Percentiles rank a stretch among this genome's conserved stretches.
Conservation (phyloP, 2,888 invertebrate genomes). For the Malacosoma neustria region DNA sequence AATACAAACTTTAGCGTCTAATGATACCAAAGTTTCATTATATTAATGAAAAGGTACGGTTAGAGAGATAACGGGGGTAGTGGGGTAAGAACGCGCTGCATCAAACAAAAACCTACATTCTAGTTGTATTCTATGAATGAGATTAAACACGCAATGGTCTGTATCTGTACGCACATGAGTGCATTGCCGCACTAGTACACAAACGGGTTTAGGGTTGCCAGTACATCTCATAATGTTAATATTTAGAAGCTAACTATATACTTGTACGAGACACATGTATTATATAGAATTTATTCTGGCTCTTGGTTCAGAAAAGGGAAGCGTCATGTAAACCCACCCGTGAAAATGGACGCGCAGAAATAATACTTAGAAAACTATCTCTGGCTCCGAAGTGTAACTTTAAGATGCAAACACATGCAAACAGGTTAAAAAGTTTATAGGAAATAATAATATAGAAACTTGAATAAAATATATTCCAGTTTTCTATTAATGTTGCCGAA, state of each 20-base stretch:
- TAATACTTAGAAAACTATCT: too few relatives aligned
- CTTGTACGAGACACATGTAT: too few relatives aligned
- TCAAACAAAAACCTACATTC: background rate
- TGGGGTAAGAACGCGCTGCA: background rate
- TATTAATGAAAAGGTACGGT: background rate
- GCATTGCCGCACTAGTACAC: conserved; percentile 26
- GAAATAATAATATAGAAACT: too few relatives aligned
- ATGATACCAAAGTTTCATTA: background rate
- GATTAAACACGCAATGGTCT: conserved; percentile 64
- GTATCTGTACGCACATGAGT: conserved; percentile 19
- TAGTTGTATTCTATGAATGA: conserved; percentile 31
- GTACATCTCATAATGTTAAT: conserved; percentile 7
- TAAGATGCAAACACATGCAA: too few relatives aligned
- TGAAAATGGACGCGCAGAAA: too few relatives aligned
- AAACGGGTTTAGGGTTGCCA: conserved; percentile 13
- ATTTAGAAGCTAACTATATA: background rate
- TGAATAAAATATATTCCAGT: too few relatives aligned
- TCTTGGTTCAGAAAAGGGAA: too few relatives aligned
- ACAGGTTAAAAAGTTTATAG: too few relatives aligned
- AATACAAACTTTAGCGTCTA: background rate
- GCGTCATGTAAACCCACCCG: too few relatives aligned
- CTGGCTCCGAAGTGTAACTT: too few relatives aligned
- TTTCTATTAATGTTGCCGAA: too few relatives aligned
- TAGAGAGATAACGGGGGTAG: background rate
- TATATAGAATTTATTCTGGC: too few relatives aligned